Evolutionary conservation across 1,140 invertebrate genomes (phyloP), one percentile per base, ranked within the genome.

Genomic region (Hylaeus volcanicus): DNA sequence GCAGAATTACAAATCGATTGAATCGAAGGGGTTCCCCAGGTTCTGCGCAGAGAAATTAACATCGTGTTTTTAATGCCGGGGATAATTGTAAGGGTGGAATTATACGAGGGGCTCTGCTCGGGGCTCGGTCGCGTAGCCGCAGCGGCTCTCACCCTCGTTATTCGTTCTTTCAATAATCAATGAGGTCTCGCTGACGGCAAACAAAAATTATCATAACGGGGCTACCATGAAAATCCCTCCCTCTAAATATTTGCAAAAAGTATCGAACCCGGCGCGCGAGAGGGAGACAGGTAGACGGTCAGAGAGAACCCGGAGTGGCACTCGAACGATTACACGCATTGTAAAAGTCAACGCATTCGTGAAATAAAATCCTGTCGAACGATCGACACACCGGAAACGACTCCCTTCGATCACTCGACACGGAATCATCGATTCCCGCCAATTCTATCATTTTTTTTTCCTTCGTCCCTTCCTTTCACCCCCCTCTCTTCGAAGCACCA

Each of bases 21-120:
- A 92, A 92, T 92, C 88, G 89, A 89, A 91, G 89, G 90, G 91
- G 88, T 86, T 88, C 87, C 84, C 84, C 69, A 79, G 74, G 83
- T 80, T 88, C 86, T 75, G 81, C 88, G 86, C 84, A 88, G 89
- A 88, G 90, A 93, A 92, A 93, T 93, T 92, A 93, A 93, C 92
- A 92, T 92, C 92, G 92, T 91, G 91, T 92, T 93, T 93, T 92
- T 92, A 93, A 92, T 92, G 89, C 90, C 72, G 85, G 89, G 90
- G 90, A 91, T 93, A 92, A 93, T 93, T 93, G 92, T 92, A 92
- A 93, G 92, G 92, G 92, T 92, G 90, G 90, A 92, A 93, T 92
- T 91, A 92, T 91, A 92, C 89, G 87, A 91, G 90, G 26, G 92
- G 91, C 86, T 90, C 85, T 71, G 75, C 80, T 82, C 81, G 86